Base-by-base conservation (phyloP, 2,888 invertebrate genomes). In the Drosophila emarginata region DNA sequence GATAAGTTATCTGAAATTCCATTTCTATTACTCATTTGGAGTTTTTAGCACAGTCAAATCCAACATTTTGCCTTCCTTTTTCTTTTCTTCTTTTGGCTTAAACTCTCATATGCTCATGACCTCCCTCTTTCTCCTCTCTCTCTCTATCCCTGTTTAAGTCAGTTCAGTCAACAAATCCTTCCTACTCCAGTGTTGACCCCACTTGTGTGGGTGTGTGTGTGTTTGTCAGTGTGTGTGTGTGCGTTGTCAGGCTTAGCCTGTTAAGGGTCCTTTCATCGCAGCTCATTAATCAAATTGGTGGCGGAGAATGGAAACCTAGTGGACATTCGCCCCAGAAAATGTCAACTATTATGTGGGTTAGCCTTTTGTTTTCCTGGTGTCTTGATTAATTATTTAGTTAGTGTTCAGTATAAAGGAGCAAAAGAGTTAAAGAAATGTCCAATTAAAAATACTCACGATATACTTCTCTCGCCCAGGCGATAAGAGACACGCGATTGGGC, bases 341-440 rank as follows among this genome's bases (percentile, higher is more conserved):
- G 82, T 84, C 87, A 76, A 18, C 32, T 21, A 53, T 32, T 21
- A 53, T 32, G 58, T 23, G 67, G 18, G 14, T 40, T 60, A 68
- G 70, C 81, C 45, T 79, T 77, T 84, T 81, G 82, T 87, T 67
- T 68, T 66, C 45, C 45, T 18, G 45, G 45, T 45, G 61, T 67
- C 68, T 84, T 87, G 82, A 82, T 82, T 82, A 85, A 87, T 82
- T 82, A 85, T 81, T 87, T 85, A 74, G 77, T 75, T 65, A 60
- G 75, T 70, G 88, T 83, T 76, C 76, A 61, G 5, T 2, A n/a
- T 36, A 54, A 39, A 54, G 70, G 36, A 64, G 77, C 37, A 67
- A 26, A 51, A 52, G 51, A 61, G 60, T 67, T 57, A 51, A 62
- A 45, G 39, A 37, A 3, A 45, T 52, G 61, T 54, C 85, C 87